A percentile compares a stretch with the other conserved stretches of the same genome.
phyloP scores from a whole-genome alignment of 2,797 vertebrate genomes.

The Clarias fuscus region DNA sequence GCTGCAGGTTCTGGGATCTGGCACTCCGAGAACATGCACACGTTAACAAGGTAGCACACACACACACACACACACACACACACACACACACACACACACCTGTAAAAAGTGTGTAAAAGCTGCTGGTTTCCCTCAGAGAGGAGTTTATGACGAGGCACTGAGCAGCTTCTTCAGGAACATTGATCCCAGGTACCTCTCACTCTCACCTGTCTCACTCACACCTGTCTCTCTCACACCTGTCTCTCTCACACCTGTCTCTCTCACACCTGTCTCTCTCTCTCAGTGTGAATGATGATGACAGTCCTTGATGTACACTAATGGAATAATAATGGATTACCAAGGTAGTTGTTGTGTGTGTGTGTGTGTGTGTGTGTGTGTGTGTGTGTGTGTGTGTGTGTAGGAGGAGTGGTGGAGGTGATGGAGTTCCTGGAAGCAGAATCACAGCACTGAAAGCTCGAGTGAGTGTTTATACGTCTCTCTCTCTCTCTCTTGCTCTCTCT shows the following conservation, averaged over 20 bases:
- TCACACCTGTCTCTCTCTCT: too few relatives aligned
- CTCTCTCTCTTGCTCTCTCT: not conserved
- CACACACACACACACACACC: not conserved
- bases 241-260: too few relatives aligned
- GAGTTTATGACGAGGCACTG: slow-evolving; percentile 91
- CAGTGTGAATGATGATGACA: not conserved
- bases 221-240: too few relatives aligned
- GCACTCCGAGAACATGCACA: slow-evolving; percentile 87
- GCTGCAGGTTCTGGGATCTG: slow-evolving; percentile 95
- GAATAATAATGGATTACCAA: not conserved
- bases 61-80: not conserved
- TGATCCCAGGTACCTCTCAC: slow-evolving; percentile 80
- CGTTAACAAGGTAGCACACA: slow-evolving; percentile 84
- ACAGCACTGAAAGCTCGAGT: slow-evolving; percentile 33
- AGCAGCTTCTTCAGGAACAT: slow-evolving; percentile 93
- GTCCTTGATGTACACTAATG: not conserved
- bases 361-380: too few relatives aligned
- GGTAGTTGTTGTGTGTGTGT: too few relatives aligned
- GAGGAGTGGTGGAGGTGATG: slow-evolving; percentile 16
- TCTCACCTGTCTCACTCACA: too few relatives aligned
- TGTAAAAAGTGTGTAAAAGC: not conserved
- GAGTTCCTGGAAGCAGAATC: slow-evolving; percentile 25
- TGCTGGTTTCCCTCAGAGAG: slow-evolving; percentile 74
- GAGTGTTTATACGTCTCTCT: not conserved
- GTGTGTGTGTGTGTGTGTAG: not conserved